These are phyloP conservation scores for Hippocampus mohnikei DNA, from an alignment of 2,113 vertebrate genomes.

Conservation along the genomic window DNA sequence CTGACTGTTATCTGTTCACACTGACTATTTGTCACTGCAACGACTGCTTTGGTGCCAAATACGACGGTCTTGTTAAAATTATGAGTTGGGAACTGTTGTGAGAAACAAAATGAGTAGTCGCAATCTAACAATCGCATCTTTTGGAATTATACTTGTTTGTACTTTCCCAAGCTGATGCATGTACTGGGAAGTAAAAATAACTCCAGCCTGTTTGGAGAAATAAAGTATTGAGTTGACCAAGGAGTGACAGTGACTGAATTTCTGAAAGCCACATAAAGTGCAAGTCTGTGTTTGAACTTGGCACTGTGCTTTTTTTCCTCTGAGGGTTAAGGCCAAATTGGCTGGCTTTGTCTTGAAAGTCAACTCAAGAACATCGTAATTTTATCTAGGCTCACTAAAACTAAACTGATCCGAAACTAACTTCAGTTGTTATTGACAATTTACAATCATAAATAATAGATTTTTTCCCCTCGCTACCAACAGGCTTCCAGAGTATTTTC, in stretches of 20 bases:
- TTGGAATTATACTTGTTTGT: constrained; percentile 21
- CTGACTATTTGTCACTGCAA: constrained; percentile 11
- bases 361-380: constrained; percentile 30
- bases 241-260: constrained; percentile 55
- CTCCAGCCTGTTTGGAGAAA: constrained; percentile 45
- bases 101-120: constrained; percentile 9
- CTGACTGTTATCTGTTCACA: constrained; percentile 7
- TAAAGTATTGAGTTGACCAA: constrained; percentile 28
- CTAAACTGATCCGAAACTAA: constrained; percentile 6
- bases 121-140: not conserved
- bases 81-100: constrained; percentile 6
- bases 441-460: constrained; percentile 20
- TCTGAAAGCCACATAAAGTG: constrained; percentile 30
- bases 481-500: not conserved
- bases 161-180: constrained; percentile 31
- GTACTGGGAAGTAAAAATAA: constrained; percentile 49
- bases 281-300: constrained; percentile 14
- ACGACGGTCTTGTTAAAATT: constrained; percentile 4
- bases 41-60: constrained; percentile 10
- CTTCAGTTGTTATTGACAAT: constrained; percentile 10
- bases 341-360: constrained; percentile 34
- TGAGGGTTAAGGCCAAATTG: constrained; percentile 23
- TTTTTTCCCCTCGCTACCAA: constrained; percentile 29
- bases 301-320: constrained; percentile 13
- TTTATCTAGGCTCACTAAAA: constrained; percentile 10